Base-by-base conservation (phyloP, 2,888 invertebrate genomes). In the Drosophila meridionalis region DNA sequence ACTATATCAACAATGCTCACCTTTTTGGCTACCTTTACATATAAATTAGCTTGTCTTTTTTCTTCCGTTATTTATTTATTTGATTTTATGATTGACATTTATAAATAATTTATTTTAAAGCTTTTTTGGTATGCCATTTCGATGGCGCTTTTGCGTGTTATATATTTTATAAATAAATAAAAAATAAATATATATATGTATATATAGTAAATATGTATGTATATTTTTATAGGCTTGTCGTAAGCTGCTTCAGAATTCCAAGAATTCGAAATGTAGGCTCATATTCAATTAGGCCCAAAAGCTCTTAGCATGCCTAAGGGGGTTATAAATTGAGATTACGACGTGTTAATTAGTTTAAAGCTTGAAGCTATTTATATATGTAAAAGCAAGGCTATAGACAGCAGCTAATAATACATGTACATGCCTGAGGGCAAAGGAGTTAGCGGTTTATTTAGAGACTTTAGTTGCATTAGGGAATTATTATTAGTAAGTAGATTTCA, bases 101-200 rank as follows among this genome's bases (percentile, higher is more conserved):
- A 55, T 55, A 55, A 55, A 55, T 55, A 20, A 55, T 55, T 38
- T 55, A 55, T 12, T 36, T 53, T 26, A 53, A 26, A 36, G 26
- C 12, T 36, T 36, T 26, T 36, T 36, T 12, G 12, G 20, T 36
- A 36, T 14, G 34, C 4, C 53, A 20, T 20, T 53, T 1, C 4
- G 12, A 8, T 55, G 36, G 38, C 14, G 4, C 26, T 14, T 14
- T 38, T 55, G 26, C 53, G 34, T 52, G 53, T 3, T 28, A 7
- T 26, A 55, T 28, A 38, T 55, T 20, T 11, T 12, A 14, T 26
- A 26, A 26, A 7, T 53, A 53, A 26, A 26, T 53, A 14, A 26
- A 38, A 26, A 26, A 38, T 14, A 8, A 3, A 36, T 50, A 50
- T 32, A 50, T 30, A 48, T 4, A 14, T 48, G 26, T 45, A 26